Evolutionary conservation across 2,888 invertebrate species (phyloP).

Genomic region (Uropetala carovei): DNA sequence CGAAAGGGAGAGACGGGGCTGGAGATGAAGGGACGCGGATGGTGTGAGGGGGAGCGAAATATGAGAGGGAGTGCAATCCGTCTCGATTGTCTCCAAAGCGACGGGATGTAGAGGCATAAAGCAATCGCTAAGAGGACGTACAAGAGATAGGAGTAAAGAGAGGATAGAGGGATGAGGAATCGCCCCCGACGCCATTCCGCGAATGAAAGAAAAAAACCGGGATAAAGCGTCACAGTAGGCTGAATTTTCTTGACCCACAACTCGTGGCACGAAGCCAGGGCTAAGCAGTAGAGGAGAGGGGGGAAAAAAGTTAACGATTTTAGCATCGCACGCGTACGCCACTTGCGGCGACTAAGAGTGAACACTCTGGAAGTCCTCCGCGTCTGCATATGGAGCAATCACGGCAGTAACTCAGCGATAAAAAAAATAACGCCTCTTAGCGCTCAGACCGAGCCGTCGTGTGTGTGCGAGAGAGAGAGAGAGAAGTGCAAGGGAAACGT

Average conservation of each 20-base stretch:
- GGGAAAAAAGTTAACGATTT: slow-evolving; percentile 39
- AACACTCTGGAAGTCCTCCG: neutral
- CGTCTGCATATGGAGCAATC: slow-evolving; percentile 24
- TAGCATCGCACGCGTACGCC: slow-evolving; percentile 7
- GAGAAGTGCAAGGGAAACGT: slow-evolving; percentile 54
- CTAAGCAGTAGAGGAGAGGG: neutral
- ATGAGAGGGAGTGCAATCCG: neutral
- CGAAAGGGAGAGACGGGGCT: neutral
- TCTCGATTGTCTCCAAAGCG: slow-evolving; percentile 13
- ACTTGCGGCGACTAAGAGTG: slow-evolving; percentile 1
- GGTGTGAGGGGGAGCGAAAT: neutral
- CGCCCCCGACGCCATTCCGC: slow-evolving; percentile 51
- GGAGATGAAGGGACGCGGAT: too few species aligned
- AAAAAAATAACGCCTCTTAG: slow-evolving; percentile 15
- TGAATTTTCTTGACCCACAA: slow-evolving; percentile 62
- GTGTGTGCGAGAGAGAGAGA: slow-evolving; percentile 20
- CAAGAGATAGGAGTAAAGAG: neutral
- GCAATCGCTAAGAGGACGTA: neutral
- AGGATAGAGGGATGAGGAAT: slow-evolving; percentile 34
- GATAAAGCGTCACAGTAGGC: slow-evolving; percentile 8
- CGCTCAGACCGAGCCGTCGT: neutral
- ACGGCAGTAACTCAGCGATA: neutral
- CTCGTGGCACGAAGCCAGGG: slow-evolving; percentile 48
- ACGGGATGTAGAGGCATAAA: neutral
- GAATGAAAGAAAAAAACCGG: slow-evolving; percentile 33